Evolutionary conservation across 2,113 vertebrate species (phyloP).

Genomic region (Galemys pyrenaicus): DNA sequence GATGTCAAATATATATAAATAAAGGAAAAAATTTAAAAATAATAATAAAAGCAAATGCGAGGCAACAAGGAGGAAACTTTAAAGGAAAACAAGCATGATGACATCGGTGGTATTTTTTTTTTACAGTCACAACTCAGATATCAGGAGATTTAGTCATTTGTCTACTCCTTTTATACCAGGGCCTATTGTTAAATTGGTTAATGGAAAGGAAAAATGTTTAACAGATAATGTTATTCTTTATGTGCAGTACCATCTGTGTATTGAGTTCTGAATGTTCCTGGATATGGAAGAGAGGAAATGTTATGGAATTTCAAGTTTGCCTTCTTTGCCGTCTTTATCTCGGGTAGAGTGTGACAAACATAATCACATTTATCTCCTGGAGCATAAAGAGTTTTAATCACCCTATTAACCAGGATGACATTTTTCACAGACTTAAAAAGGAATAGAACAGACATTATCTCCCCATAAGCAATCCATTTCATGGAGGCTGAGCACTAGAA

Average conservation of each 20-base stretch:
- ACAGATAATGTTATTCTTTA: conserved; percentile 82
- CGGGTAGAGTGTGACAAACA: conserved; percentile 77
- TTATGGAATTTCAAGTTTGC: conserved; percentile 79
- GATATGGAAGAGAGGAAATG: conserved; percentile 73
- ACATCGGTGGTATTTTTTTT: conserved; percentile 56
- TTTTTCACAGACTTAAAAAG: conserved; percentile 83
- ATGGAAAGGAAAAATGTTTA: conserved; percentile 83
- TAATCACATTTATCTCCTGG: conserved; percentile 82
- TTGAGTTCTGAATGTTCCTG: conserved; percentile 73
- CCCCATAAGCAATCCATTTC: conserved; percentile 79
- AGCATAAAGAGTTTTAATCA: conserved; percentile 84
- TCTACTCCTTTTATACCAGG: conserved; percentile 77
- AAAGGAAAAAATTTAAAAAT: too few species aligned
- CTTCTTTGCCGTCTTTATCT: conserved; percentile 80
- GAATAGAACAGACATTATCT: conserved; percentile 78
- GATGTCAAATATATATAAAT: too few species aligned
- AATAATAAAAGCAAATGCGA: conserved; percentile 39
- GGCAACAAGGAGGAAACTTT: background rate
- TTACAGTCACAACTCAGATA: conserved; percentile 64
- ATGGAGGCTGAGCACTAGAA: conserved; percentile 73
- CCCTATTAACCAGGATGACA: conserved; percentile 81
- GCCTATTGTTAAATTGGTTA: conserved; percentile 84
- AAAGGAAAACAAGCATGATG: conserved; percentile 51
- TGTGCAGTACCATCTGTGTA: conserved; percentile 79
- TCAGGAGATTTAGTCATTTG: conserved; percentile 78